phyloP scores from a whole-genome alignment of 2,113 vertebrate species.

The Chitala chitala region DNA sequence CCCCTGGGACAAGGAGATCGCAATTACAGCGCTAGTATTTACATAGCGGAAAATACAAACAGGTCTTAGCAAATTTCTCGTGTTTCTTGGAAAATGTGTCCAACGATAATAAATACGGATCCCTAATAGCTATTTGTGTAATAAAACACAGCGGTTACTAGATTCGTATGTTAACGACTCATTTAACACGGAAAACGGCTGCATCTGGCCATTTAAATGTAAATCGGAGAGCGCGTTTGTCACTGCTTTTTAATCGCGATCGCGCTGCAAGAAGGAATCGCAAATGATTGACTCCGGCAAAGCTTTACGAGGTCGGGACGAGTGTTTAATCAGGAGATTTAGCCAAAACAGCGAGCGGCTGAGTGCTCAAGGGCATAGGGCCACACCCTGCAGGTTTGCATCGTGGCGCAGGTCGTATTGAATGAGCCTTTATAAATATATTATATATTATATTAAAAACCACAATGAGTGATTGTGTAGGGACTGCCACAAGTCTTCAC shows the following conservation, averaged over 20 bases:
- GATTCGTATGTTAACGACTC: constrained; percentile 45
- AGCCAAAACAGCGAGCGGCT: no score
- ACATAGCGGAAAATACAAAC: background rate
- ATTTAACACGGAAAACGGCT: constrained; percentile 24
- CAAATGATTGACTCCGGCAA: no score
- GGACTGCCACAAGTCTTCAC: no score
- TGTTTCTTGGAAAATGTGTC: constrained; percentile 17
- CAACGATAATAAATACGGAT: background rate
- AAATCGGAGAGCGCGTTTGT: constrained; percentile 22
- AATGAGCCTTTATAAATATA: no score
- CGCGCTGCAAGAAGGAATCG: constrained; percentile 26
- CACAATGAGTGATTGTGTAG: no score
- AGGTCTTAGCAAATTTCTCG: background rate
- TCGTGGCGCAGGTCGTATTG: no score
- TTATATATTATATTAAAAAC: no score
- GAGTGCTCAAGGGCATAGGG: no score
- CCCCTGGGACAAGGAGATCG: background rate
- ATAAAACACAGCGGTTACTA: constrained; percentile 46
- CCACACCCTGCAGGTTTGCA: no score
- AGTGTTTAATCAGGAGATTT: no score
- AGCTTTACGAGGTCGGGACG: no score
- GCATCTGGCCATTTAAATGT: constrained; percentile 21
- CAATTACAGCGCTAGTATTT: background rate
- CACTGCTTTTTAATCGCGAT: constrained; percentile 3
- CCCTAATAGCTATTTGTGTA: constrained; percentile 26